phyloP scores from a whole-genome alignment of 2,113 vertebrate genomes.

The Apus apus region DNA sequence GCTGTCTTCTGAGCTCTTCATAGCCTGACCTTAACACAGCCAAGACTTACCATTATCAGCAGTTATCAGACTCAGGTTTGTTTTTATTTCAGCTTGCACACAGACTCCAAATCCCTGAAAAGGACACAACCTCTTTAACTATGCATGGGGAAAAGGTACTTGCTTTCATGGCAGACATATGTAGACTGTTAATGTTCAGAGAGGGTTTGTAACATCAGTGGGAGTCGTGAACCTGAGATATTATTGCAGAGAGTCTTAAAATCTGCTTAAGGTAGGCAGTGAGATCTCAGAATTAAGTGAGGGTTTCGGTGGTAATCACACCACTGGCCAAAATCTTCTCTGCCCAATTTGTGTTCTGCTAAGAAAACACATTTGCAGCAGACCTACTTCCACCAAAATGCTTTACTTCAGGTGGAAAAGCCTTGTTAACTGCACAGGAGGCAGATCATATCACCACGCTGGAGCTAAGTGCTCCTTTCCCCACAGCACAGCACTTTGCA shows the following conservation, averaged over 20 bases:
- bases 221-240: not conserved
- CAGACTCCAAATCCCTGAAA: not conserved
- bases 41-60: not conserved
- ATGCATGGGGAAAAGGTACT: not conserved
- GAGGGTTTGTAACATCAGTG: not conserved
- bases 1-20: constrained; percentile 18
- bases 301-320: not conserved
- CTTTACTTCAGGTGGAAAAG: not conserved
- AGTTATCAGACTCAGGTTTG: not conserved
- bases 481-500: not conserved
- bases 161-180: not conserved
- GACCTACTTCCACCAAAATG: not conserved
- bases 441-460: accelerated
- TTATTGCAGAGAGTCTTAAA: not conserved
- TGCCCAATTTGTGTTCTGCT: not conserved
- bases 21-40: not conserved
- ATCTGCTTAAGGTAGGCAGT: not conserved
- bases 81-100: not conserved
- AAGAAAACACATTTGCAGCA: not conserved
- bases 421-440: not conserved
- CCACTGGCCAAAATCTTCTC: not conserved
- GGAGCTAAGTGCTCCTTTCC: not conserved
- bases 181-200: not conserved
- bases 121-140: not conserved
- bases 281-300: not conserved